Conservation (phyloP, 2,888 invertebrate genomes). For the Pachliopta kotzebuea region DNA sequence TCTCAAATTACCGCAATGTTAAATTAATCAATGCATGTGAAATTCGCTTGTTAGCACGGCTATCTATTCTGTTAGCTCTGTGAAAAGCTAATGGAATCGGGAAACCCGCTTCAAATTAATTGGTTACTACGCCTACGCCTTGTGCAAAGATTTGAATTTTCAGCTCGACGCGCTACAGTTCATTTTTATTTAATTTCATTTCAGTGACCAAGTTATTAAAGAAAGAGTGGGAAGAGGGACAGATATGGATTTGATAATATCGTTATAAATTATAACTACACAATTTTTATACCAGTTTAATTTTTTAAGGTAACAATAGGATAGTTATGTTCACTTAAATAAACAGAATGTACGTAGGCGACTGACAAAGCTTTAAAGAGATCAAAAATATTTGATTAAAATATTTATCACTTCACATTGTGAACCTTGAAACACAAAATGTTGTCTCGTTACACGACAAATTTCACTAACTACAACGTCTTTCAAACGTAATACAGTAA, state of each 20-base stretch:
- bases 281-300: background rate
- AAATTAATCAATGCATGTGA: background rate
- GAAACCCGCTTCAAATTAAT: constrained; percentile 7
- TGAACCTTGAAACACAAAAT: too few species aligned
- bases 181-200: background rate
- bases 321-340: too few species aligned
- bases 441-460: too few species aligned
- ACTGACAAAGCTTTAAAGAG: background rate
- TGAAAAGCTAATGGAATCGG: constrained; percentile 5
- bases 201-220: too few species aligned
- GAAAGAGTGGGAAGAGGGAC: too few species aligned
- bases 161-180: background rate
- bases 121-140: constrained; percentile 1
- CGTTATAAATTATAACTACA: background rate
- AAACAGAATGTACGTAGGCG: too few species aligned
- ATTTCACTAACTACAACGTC: too few species aligned
- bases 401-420: too few species aligned
- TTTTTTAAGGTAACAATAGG: background rate
- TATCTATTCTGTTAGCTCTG: background rate
- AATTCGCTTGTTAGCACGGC: background rate
- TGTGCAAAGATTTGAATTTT: background rate
- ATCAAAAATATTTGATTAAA: too few species aligned
- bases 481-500: too few species aligned
- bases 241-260: too few species aligned
- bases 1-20: background rate